A percentile compares a stretch with the other conserved stretches of the same genome.
phyloP scores from a whole-genome alignment of 2,113 vertebrate genomes.

The Poecilia latipinna region DNA sequence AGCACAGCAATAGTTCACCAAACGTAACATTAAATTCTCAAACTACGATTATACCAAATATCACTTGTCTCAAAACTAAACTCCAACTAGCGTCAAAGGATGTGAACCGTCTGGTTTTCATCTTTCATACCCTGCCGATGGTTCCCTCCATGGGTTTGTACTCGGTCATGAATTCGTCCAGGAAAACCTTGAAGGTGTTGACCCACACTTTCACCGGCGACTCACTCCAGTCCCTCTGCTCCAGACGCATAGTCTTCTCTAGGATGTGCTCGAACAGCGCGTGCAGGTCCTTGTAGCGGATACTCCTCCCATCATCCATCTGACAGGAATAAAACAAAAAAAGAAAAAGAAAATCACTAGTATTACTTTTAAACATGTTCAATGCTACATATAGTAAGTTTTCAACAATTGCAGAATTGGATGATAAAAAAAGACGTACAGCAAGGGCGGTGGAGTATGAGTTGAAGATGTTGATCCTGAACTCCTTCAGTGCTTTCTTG shows the following conservation, averaged over 20 bases:
- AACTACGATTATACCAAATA: too few relatives aligned
- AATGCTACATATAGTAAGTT: too few relatives aligned
- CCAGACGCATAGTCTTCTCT: slow-evolving; percentile 96
- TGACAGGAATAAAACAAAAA: slow-evolving; percentile 48
- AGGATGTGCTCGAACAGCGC: slow-evolving; percentile 97
- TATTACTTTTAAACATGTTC: too few relatives aligned
- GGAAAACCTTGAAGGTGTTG: slow-evolving; percentile 98
- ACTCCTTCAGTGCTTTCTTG: slow-evolving; percentile 97
- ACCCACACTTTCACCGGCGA: slow-evolving; percentile 98
- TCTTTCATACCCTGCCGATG: slow-evolving; percentile 81
- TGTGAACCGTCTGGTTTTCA: neutral
- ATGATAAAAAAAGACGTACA: slow-evolving; percentile 75
- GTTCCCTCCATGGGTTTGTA: slow-evolving; percentile 90
- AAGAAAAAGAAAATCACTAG: too few relatives aligned
- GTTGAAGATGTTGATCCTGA: slow-evolving; percentile 97
- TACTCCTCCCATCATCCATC: slow-evolving; percentile 96
- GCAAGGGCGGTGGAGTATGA: slow-evolving; percentile 93
- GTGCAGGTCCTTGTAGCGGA: slow-evolving; percentile 96
- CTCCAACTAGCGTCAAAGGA: neutral
- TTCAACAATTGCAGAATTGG: too few relatives aligned
- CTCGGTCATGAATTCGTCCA: slow-evolving; percentile 97
- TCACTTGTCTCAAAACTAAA: neutral
- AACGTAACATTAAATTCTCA: too few relatives aligned
- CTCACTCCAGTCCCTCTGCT: slow-evolving; percentile 95
- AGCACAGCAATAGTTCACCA: neutral